Conservation (phyloP, 2,113 vertebrate species). For the Pelodiscus sinensis region DNA sequence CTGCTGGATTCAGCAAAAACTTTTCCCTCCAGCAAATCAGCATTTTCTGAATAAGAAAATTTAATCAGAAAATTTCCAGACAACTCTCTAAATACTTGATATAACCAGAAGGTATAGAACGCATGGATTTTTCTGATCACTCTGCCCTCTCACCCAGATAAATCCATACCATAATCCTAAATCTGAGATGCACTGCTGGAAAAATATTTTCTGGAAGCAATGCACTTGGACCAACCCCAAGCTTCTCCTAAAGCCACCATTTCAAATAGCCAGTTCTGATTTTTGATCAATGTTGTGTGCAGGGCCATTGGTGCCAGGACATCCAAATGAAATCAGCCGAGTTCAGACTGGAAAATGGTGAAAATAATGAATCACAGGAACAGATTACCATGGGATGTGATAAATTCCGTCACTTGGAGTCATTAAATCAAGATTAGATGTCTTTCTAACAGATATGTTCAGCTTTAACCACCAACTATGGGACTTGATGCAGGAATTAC, state of each 20-base stretch:
- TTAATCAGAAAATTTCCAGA: neutral
- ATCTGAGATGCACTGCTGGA: neutral
- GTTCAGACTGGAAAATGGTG: neutral
- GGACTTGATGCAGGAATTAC: constrained; percentile 40
- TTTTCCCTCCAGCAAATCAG: neutral
- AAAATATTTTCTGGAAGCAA: neutral
- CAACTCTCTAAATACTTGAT: neutral
- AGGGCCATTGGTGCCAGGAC: neutral
- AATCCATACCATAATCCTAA: neutral
- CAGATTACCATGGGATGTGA: rapidly evolving
- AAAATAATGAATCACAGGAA: rapidly evolving
- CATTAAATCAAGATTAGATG: neutral
- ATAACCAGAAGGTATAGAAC: neutral
- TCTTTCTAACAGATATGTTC: neutral
- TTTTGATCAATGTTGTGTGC: neutral
- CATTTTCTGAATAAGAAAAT: neutral
- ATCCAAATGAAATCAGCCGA: neutral
- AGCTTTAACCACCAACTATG: constrained; percentile 12
- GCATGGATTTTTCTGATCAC: neutral
- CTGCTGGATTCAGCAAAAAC: neutral
- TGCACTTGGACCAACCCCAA: neutral
- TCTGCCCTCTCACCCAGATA: neutral
- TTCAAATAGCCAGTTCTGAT: neutral
- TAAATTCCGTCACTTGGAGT: neutral
- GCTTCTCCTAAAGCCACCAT: neutral